phyloP scores from a whole-genome alignment of 2,797 vertebrate species.

The Hyperoplus lanceolatus region DNA sequence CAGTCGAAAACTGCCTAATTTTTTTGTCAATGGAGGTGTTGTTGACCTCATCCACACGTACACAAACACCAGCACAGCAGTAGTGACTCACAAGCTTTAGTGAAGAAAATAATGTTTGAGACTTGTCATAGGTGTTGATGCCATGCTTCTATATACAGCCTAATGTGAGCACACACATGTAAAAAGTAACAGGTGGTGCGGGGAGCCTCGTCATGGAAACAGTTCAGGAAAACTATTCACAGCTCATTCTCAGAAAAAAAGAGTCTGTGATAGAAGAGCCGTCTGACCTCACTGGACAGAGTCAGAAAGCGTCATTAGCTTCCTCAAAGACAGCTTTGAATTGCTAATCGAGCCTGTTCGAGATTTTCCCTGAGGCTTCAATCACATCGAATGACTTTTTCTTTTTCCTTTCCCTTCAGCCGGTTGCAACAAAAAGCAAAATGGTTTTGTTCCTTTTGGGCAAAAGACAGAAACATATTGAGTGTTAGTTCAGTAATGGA shows the following conservation, averaged over 20 bases:
- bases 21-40: constrained; percentile 7
- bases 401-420: constrained; percentile 21
- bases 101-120: constrained; percentile 35
- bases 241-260: constrained; percentile 21
- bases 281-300: constrained; percentile 41
- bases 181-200: constrained; percentile 6
- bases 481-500: not conserved
- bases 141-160: constrained; percentile 57
- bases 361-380: constrained; percentile 11
- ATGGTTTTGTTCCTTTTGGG: not conserved
- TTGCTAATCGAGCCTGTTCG: constrained; percentile 22
- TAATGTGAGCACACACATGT: constrained; percentile 23
- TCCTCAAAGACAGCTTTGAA: constrained; percentile 32
- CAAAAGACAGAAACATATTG: constrained; percentile 2
- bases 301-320: constrained; percentile 43
- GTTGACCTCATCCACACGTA: constrained; percentile 53
- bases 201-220: not conserved
- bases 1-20: not conserved
- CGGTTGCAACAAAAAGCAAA: constrained; percentile 15
- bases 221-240: constrained; percentile 11
- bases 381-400: constrained; percentile 37
- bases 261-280: constrained; percentile 22
- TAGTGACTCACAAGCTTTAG: constrained; percentile 64
- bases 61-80: constrained; percentile 10
- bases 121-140: constrained; percentile 50